A percentile compares a stretch with the other conserved stretches of the same genome.
Conservation (phyloP, 2,113 vertebrate genomes). For the Progne subis region DNA sequence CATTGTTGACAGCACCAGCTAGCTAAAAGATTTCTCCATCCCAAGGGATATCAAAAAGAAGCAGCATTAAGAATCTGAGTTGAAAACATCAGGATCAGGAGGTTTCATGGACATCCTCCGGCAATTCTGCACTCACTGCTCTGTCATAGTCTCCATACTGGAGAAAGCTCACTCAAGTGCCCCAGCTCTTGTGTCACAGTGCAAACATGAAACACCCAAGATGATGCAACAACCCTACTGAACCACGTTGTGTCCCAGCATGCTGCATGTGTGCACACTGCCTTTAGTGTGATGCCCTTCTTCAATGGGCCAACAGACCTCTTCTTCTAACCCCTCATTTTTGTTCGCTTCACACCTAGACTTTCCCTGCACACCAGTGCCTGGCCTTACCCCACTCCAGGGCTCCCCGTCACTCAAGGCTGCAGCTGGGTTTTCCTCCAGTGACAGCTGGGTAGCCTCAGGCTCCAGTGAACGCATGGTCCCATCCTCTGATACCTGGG, state of each 20-base stretch:
- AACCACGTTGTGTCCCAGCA: background rate
- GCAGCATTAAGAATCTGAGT: background rate
- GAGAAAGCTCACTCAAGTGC: background rate
- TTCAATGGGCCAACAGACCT: background rate
- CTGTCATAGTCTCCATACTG: background rate
- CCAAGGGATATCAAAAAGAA: background rate
- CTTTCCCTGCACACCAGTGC: background rate
- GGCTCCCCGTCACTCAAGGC: slow-evolving; percentile 79
- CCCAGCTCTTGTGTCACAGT: background rate
- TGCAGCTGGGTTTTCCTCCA: slow-evolving; percentile 62
- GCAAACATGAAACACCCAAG: background rate
- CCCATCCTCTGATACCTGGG: slow-evolving; percentile 96
- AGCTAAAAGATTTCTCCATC: background rate
- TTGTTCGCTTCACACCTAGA: background rate
- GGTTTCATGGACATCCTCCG: background rate
- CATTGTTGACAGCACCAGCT: background rate
- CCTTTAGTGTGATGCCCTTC: background rate
- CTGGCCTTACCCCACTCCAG: slow-evolving; percentile 66
- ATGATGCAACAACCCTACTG: background rate
- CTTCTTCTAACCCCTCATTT: background rate
- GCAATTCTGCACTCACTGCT: background rate
- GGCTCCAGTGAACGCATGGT: slow-evolving; percentile 88
- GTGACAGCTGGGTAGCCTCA: slow-evolving; percentile 52
- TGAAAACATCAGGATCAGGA: background rate
- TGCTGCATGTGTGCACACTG: accelerated